Evolutionary conservation across 2,113 vertebrate species (phyloP), one percentile per base, ranked within the genome.

Genomic region (Nothoprocta pentlandii): DNA sequence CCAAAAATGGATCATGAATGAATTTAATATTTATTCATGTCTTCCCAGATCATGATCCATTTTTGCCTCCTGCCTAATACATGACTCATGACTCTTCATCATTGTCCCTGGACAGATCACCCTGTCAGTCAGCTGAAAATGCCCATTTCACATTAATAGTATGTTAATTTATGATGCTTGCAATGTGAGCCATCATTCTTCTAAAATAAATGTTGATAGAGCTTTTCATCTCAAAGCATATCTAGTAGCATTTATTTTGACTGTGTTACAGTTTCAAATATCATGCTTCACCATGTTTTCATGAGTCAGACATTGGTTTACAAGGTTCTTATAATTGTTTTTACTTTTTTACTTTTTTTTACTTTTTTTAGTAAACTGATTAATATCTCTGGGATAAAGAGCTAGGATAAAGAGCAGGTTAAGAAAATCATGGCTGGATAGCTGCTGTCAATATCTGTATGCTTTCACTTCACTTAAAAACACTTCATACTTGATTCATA

Each of bases 401-500:
- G 6, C 9, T 49, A 39, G 14, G 47, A 68, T 87, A 36, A 92
- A 74, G 8, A 75, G 7, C 9, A 71, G 16, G 10, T 16, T 87
- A 87, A 69, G 67, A 59, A 91, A 79, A 77, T 26, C 1, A 2
- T 30, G 36, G 7, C 19, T 83, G 6, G 63, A 58, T n/a, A 87
- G 59, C 51, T 89, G 51, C 44, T 15, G 14, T 42, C 34, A 94
- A 63, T 7, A 64, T 39, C 47, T 54, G 47, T 34, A 25, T 66
- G 39, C 49, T 64, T 49, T 66, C 81, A 13, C 91, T n/a, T 94
- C 25, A 85, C 42, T 73, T 73, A 77, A 54, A 49, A 25, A 53
- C 51, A 49, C 21, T 91, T 88, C 34, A 61, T 44, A 28, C 36
- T 89, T 94, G 61, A 90, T 88, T 92, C 54, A 87, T 92, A 71